These are phyloP conservation scores for Microplitis mediator DNA, from an alignment of 1,140 invertebrate species.

Conservation along the genomic window DNA sequence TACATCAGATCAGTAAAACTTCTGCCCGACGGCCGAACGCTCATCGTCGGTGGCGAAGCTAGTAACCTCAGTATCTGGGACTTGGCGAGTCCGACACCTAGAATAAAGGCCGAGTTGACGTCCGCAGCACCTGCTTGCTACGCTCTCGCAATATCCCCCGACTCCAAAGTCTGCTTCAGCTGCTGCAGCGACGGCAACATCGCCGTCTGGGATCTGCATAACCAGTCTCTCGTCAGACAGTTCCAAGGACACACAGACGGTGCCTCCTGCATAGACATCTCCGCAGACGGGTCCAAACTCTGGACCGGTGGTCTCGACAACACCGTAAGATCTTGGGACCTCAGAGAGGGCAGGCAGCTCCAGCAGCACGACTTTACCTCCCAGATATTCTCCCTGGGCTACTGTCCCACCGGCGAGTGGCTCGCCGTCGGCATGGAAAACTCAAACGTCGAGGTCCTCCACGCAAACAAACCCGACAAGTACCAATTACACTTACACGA, in stretches of 20 bases:
- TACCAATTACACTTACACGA: constrained; percentile 98
- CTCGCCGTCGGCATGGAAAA: constrained; percentile 99
- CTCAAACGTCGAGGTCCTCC: constrained; percentile 96
- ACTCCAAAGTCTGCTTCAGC: constrained; percentile 96
- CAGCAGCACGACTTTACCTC: constrained; percentile 96
- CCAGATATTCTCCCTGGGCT: constrained; percentile 95
- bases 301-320: constrained; percentile 99
- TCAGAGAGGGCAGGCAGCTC: constrained; percentile 91
- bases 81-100: constrained; percentile 85
- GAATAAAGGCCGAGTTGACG: constrained; percentile 92
- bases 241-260: constrained; percentile 98
- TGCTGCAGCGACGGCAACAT: constrained; percentile 97
- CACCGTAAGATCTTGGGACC: constrained; percentile 96
- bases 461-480: constrained; percentile 94
- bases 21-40: constrained; percentile 93
- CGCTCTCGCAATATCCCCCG: constrained; percentile 93
- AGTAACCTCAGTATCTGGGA: constrained; percentile 97
- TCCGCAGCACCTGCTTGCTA: constrained; percentile 97
- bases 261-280: constrained; percentile 97
- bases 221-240: constrained; percentile 90
- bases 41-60: constrained; percentile 98
- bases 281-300: constrained; percentile 90
- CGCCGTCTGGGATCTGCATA: constrained; percentile 94
- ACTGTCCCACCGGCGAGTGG: constrained; percentile 98
- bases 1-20: constrained; percentile 94